Conservation (phyloP, 2,888 invertebrate genomes). For the Drosophila barbarae region DNA sequence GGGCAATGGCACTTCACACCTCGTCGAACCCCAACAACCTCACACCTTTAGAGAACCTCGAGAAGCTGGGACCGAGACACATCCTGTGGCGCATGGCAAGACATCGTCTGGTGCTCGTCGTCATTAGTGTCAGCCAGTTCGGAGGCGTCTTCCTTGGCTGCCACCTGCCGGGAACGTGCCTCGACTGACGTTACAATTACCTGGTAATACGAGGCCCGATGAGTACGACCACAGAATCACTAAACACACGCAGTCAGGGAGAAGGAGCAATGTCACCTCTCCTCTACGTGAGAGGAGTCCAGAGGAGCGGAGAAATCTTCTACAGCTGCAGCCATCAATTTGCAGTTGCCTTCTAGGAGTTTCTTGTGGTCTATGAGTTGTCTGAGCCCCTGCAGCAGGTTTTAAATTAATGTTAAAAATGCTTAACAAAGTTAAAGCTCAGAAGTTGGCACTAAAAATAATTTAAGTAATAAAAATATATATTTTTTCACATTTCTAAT, state of each 20-base stretch:
- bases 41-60: constrained; percentile 53
- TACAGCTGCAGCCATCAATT: constrained; percentile 35
- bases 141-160: constrained; percentile 56
- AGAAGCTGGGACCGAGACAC: constrained; percentile 51
- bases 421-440: background rate
- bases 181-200: constrained; percentile 68
- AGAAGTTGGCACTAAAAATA: background rate
- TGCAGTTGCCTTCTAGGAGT: constrained; percentile 2
- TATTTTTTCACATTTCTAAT: background rate
- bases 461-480: background rate
- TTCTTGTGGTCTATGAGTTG: constrained; percentile 5
- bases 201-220: constrained; percentile 55
- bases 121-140: constrained; percentile 64
- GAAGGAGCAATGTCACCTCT: constrained; percentile 12
- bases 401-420: background rate
- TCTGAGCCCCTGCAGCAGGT: constrained; percentile 30
- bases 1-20: constrained; percentile 43
- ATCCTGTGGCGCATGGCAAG: constrained; percentile 75
- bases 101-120: constrained; percentile 47
- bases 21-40: constrained; percentile 48
- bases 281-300: constrained; percentile 10
- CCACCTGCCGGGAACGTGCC: constrained; percentile 63
- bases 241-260: constrained; percentile 51
- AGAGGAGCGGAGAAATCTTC: background rate
- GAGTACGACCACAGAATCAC: constrained; percentile 64